These are phyloP conservation scores for Diachrysia chrysitis DNA, from an alignment of 2,888 invertebrate genomes.

Conservation along the genomic window DNA sequence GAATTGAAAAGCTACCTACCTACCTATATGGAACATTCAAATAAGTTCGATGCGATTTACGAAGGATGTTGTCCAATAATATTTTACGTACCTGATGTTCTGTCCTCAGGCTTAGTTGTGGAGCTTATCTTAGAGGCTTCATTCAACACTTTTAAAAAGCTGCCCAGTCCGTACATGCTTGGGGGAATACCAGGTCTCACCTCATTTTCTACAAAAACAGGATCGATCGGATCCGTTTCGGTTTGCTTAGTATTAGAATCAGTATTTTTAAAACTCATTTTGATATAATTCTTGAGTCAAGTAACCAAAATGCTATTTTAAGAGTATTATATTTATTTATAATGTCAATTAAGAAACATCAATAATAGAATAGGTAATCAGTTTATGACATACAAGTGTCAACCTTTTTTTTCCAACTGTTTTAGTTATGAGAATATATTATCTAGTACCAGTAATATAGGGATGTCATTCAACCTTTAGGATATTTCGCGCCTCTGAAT, in stretches of 20 bases:
- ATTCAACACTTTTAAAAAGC: conserved; percentile 66
- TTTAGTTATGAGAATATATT: background rate
- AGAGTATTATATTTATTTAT: background rate
- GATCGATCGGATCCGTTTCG: background rate
- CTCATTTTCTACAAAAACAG: background rate
- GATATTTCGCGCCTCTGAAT: conserved; percentile 28
- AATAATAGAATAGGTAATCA: background rate
- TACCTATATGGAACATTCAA: background rate
- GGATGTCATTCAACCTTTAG: background rate
- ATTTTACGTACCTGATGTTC: conserved; percentile 59
- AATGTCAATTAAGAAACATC: background rate
- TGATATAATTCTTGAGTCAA: background rate
- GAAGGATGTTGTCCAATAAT: background rate
- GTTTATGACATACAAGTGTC: background rate
- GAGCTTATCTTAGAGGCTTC: conserved; percentile 77
- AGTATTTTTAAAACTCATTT: conserved; percentile 30
- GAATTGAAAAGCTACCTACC: background rate
- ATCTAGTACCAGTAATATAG: too few relatives aligned
- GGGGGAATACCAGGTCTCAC: conserved; percentile 12
- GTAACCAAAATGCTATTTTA: background rate
- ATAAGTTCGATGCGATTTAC: background rate
- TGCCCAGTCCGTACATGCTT: conserved; percentile 57
- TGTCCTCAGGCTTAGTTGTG: conserved; percentile 57
- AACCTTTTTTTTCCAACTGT: background rate
- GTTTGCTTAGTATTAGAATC: conserved; percentile 12